Conservation (phyloP, 2,113 vertebrate species). For the Mormyrus iriodes region DNA sequence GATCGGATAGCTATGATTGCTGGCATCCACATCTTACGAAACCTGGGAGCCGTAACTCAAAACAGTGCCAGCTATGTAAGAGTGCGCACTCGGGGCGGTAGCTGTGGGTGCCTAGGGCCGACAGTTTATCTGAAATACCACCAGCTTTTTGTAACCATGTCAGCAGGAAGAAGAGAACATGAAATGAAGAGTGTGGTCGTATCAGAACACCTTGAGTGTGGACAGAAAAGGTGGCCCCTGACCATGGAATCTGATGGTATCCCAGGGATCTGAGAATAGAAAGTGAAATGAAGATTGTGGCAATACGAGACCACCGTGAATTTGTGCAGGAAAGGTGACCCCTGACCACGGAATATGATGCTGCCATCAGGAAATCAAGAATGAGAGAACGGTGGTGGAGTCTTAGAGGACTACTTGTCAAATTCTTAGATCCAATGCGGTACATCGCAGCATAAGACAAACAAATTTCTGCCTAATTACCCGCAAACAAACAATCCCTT, state of each 20-base stretch:
- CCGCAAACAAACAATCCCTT: slow-evolving; percentile 77
- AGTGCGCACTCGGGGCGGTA: background rate
- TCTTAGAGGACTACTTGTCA: slow-evolving; percentile 39
- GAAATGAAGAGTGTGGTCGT: background rate
- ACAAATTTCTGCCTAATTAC: slow-evolving; percentile 92
- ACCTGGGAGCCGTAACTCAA: background rate
- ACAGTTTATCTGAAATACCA: background rate
- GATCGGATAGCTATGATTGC: background rate
- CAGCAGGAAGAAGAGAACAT: background rate
- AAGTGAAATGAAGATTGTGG: background rate
- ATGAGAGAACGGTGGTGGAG: background rate
- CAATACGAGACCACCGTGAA: background rate
- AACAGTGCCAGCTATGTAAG: background rate
- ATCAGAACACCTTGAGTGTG: background rate
- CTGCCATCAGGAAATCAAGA: background rate
- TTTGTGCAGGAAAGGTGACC: background rate
- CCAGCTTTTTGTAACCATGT: background rate
- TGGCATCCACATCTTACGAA: background rate
- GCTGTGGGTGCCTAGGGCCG: background rate
- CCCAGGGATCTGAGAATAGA: background rate
- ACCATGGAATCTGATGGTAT: background rate
- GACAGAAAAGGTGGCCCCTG: background rate
- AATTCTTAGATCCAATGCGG: slow-evolving; percentile 54
- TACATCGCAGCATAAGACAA: slow-evolving; percentile 70
- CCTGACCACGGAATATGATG: background rate